Evolutionary conservation across 1,140 invertebrate genomes (phyloP), one percentile per base, ranked within the genome.

Genomic region (Bathynomus jamesi): DNA sequence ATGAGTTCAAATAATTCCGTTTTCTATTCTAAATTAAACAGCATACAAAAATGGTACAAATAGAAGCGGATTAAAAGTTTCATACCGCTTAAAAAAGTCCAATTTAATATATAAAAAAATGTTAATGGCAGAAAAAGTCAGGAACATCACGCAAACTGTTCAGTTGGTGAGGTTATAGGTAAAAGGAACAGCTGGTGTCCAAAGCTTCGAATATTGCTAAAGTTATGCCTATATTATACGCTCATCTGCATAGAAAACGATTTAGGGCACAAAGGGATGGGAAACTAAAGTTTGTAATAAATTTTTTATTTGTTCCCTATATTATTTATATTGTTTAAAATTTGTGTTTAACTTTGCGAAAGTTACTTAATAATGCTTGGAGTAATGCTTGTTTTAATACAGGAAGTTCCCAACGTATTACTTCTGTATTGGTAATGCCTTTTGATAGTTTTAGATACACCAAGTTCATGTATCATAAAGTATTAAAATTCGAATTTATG

Each of bases 231-330:
- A 21, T 53, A 53, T 53, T 53, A 53, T 53, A 53, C 40, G 5
- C 40, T 53, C 40, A 53, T 53, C 40, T 53, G 40, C 40, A 53
- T 53, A 53, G 40, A 53, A 53, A 53, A 53, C 40, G 40, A 53
- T 21, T 53, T 53, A 53, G 40, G 21, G 40, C 40, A 53, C 40
- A 53, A 53, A 53, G 13, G 40, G 40, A 53, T 53, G 40, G 40
- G 40, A 17, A 53, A 53, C 40, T 53, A 53, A 53, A 53, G 21
- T 3, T 11, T 53, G 13, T 53, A 3, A 17, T 53, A 17, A 17
- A 17, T 53, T 53, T 53, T 5, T 53, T 53, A 17, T 53, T 53
- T 53, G 21, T 53, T 53, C 21, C 21, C 40, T 53, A 3, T 53
- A 53, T 53, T 53, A 53, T 1, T 53, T 53, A 53, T 53, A 53